Base-by-base conservation (phyloP, 2,888 invertebrate species). In the Netelia fuscicornis region DNA sequence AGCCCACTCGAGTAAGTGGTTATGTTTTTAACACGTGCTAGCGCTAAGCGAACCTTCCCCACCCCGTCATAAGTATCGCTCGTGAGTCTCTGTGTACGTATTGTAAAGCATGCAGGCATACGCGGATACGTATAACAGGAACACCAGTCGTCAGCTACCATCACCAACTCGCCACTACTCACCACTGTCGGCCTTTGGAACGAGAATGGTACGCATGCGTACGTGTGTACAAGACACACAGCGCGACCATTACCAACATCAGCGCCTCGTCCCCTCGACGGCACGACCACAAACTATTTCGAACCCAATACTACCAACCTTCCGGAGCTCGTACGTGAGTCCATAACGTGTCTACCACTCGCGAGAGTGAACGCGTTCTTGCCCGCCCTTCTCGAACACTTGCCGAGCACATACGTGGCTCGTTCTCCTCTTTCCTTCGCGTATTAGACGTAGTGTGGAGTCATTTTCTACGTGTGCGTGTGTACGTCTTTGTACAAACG, bases 21-120 rank as follows among this genome's bases (percentile, higher is more conserved):
- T 91, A 91, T 91, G 91, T 91, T 92, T 91, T 92, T 91, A 92
- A 91, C 92, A 91, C 92, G 91, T 91, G 91, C 91, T 91, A 86
- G 89, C 82, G 87, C 80, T 87, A 87, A 89, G 87, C 86, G 88
- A 86, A 86, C 86, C 86, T 58, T 81, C 76, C 84, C 77, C 77
- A 74, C 82, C 72, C 65, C 62, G 48, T 48, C 48, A 48, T 48
- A 48, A 48, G 48, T 48, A 48, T 48, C 13, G 48, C 42, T 37
- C 37, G 37, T 8, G 54, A 20, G 20, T 58, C 23, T 70, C 64
- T 54, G 20, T 62, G 30, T 68, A 77, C 42, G 54, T 70, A 52
- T 8, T 76, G 58, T 72, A 65, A 52, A 54, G 64, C 62, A 74
- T 76, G 30, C 64, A 64, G 11, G 54, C 10, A 5, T n/a, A 42